phyloP scores from a whole-genome alignment of 2,113 vertebrate species.

The Montifringilla adamsi region DNA sequence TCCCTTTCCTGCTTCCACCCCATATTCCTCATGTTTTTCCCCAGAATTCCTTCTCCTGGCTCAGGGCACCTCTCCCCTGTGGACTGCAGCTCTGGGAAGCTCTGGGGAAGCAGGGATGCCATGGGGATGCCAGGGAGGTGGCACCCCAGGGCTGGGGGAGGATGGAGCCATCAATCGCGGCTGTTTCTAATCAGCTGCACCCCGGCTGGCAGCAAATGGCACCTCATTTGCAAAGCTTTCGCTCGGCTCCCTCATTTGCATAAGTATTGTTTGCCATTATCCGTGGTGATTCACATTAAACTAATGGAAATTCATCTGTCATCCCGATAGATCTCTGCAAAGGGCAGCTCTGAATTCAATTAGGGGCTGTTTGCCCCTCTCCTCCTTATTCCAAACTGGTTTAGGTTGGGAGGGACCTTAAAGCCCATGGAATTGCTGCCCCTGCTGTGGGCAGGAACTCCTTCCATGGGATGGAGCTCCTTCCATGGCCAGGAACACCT shows the following conservation, averaged over 20 bases:
- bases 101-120: accelerated
- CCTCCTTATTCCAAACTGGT: not conserved
- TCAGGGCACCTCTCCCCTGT: too few relatives aligned
- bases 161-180: not conserved
- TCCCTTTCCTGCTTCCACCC: not conserved
- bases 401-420: not conserved
- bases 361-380: not conserved
- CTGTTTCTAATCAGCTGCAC: not conserved
- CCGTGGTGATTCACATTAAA: conserved; percentile 14
- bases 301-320: conserved; percentile 35
- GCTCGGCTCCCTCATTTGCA: conserved; percentile 26
- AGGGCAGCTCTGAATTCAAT: conserved; percentile 13
- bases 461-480: not conserved
- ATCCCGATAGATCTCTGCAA: not conserved
- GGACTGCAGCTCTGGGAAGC: not conserved
- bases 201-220: conserved; percentile 3
- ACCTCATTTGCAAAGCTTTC: conserved; percentile 15
- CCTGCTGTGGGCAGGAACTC: not conserved
- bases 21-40: accelerated
- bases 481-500: not conserved
- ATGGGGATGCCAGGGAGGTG: not conserved
- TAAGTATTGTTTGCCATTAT: conserved; percentile 59
- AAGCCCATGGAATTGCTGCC: too few relatives aligned
- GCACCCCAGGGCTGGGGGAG: not conserved
- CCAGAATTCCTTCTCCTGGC: not conserved